Percentiles rank a stretch among this genome's conserved stretches.
phyloP scores from a whole-genome alignment of 1,140 invertebrate species.

The Hycleus phaleratus region DNA sequence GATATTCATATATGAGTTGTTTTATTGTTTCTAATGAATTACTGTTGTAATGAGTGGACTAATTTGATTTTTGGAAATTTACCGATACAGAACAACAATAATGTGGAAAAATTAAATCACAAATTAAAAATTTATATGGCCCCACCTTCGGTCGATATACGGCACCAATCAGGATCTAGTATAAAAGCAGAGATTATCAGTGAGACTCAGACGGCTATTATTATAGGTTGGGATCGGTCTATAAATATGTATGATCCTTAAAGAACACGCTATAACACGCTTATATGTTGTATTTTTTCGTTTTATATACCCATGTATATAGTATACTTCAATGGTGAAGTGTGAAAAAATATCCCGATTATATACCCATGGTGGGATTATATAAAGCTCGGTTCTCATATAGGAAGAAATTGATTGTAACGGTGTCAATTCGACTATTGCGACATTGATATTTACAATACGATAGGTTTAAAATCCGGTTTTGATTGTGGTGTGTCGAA shows the following conservation, averaged over 20 bases:
- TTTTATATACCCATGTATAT: background rate
- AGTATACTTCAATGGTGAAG: background rate
- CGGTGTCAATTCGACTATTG: background rate
- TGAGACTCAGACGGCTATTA: constrained; percentile 32
- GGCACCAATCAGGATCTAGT: constrained; percentile 25
- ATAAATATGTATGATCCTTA: constrained; percentile 36
- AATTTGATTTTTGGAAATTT: too few relatives aligned
- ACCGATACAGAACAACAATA: background rate
- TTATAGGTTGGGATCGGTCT: constrained; percentile 35
- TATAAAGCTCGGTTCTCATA: too few relatives aligned
- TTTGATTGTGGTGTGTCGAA: too few relatives aligned
- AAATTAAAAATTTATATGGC: constrained; percentile 26
- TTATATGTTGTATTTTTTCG: background rate
- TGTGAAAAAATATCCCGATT: too few relatives aligned
- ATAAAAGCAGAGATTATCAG: constrained; percentile 32
- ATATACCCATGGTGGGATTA: too few relatives aligned
- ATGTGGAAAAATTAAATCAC: constrained; percentile 10
- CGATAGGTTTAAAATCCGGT: background rate
- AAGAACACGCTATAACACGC: constrained; percentile 30
- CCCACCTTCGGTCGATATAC: constrained; percentile 16
- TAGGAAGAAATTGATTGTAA: too few relatives aligned
- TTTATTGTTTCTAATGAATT: too few relatives aligned
- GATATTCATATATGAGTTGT: too few relatives aligned
- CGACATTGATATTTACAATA: background rate
- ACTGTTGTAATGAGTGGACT: too few relatives aligned